A percentile compares a stretch with the other conserved stretches of the same genome.
Evolutionary conservation across 1,140 invertebrate genomes (phyloP).

Genomic region (Episyrphus balteatus): DNA sequence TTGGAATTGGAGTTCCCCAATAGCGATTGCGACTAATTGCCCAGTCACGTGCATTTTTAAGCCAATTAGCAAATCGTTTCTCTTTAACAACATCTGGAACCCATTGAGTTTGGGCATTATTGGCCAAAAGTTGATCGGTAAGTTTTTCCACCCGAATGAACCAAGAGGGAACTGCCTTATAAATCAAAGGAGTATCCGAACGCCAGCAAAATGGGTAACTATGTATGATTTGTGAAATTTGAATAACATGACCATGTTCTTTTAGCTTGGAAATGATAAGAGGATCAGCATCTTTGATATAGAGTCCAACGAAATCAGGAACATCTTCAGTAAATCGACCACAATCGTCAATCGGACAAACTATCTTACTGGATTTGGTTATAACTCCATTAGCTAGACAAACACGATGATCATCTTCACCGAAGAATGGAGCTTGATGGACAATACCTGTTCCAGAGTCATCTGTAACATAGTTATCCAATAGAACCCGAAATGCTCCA

Average conservation of each 20-base stretch:
- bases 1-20: slow-evolving; percentile 94
- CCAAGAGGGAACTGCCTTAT: slow-evolving; percentile 86
- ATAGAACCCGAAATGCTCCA: slow-evolving; percentile 49
- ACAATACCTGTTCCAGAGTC: slow-evolving; percentile 85
- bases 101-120: slow-evolving; percentile 16
- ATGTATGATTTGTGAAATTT: slow-evolving; percentile 57
- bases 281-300: slow-evolving; percentile 55
- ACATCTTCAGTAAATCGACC: slow-evolving; percentile 59
- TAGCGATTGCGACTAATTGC: slow-evolving; percentile 89
- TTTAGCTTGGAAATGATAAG: slow-evolving; percentile 41
- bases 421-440: slow-evolving; percentile 91
- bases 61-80: slow-evolving; percentile 42
- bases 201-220: slow-evolving; percentile 96
- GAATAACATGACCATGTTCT: slow-evolving; percentile 49
- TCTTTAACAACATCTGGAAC: slow-evolving; percentile 39
- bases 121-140: slow-evolving; percentile 60
- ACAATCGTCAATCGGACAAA: slow-evolving; percentile 69
- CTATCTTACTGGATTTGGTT: slow-evolving; percentile 57
- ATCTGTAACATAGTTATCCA: slow-evolving; percentile 59
- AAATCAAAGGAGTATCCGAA: slow-evolving; percentile 83
- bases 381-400: slow-evolving; percentile 67
- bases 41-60: slow-evolving; percentile 76
- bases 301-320: slow-evolving; percentile 47
- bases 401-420: slow-evolving; percentile 80
- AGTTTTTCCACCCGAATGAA: slow-evolving; percentile 79